Conservation (phyloP, 2,113 vertebrate species). For the Phodopus roborovskii region DNA sequence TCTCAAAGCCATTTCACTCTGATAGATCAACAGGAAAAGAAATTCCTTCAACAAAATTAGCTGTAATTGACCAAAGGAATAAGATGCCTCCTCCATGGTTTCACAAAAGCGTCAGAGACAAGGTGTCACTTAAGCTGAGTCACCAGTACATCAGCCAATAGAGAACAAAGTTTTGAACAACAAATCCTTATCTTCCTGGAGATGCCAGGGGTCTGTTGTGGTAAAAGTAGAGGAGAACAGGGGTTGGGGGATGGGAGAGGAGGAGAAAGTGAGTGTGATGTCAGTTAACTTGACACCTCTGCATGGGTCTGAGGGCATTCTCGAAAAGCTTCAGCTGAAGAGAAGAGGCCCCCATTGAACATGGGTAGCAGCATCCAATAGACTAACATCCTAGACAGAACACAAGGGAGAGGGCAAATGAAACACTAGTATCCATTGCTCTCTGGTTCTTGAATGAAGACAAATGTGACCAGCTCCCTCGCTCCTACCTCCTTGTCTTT, state of each 20-base stretch:
- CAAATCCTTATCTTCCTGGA: not conserved
- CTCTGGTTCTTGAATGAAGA: not conserved
- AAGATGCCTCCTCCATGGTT: not conserved
- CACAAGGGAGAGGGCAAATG: no score
- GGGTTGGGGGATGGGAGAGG: not conserved
- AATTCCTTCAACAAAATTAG: not conserved
- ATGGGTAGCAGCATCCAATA: not conserved
- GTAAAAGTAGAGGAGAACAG: not conserved
- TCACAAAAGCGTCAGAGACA: not conserved
- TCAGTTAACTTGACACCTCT: not conserved
- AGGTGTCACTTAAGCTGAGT: not conserved
- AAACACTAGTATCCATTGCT: not conserved
- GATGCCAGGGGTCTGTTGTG: not conserved
- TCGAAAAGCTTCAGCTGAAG: not conserved
- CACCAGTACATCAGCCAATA: not conserved
- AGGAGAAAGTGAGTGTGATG: not conserved
- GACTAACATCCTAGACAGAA: not conserved
- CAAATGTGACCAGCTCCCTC: not conserved
- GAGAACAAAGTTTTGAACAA: not conserved
- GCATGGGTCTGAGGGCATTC: not conserved
- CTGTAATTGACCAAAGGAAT: not conserved
- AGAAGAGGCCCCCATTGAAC: not conserved
- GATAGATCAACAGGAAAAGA: not conserved
- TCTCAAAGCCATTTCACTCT: not conserved
- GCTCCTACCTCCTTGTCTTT: not conserved